Conservation (phyloP, 2,797 vertebrate species). For the Thamnophis elegans region DNA sequence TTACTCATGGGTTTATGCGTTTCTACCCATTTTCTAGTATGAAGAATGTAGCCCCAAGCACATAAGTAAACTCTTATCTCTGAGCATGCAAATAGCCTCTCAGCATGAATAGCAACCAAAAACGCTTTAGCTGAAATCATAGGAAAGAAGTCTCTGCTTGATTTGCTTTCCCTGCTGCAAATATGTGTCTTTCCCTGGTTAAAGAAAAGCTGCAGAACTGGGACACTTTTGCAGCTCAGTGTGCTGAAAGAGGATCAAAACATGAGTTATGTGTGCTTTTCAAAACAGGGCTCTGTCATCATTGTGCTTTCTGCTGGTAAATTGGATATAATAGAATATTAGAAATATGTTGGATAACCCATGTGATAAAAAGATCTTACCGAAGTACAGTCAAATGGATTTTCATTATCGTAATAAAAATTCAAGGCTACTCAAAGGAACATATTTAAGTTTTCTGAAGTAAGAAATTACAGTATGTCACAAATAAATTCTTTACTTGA, state of each 20-base stretch:
- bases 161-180: slow-evolving; percentile 42
- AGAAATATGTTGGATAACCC: background rate
- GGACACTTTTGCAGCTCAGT: slow-evolving; percentile 13
- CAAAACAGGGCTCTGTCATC: background rate
- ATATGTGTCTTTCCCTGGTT: slow-evolving; percentile 42
- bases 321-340: background rate
- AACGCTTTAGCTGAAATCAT: slow-evolving; percentile 47
- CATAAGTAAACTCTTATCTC: background rate
- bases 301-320: background rate
- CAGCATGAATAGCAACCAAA: background rate
- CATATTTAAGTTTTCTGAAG: background rate
- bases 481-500: background rate
- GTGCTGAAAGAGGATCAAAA: background rate
- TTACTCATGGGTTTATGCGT: background rate
- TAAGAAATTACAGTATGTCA: background rate
- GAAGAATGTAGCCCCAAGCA: background rate
- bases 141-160: slow-evolving; percentile 28
- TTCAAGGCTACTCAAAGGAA: background rate
- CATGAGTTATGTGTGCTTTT: background rate
- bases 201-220: slow-evolving; percentile 16
- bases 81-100: slow-evolving; percentile 1
- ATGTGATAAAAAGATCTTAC: background rate
- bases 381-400: background rate
- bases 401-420: background rate
- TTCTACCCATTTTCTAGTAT: background rate